These are phyloP conservation scores for Lagorchestes hirsutus DNA, from an alignment of 2,797 vertebrate species.

Conservation along the genomic window DNA sequence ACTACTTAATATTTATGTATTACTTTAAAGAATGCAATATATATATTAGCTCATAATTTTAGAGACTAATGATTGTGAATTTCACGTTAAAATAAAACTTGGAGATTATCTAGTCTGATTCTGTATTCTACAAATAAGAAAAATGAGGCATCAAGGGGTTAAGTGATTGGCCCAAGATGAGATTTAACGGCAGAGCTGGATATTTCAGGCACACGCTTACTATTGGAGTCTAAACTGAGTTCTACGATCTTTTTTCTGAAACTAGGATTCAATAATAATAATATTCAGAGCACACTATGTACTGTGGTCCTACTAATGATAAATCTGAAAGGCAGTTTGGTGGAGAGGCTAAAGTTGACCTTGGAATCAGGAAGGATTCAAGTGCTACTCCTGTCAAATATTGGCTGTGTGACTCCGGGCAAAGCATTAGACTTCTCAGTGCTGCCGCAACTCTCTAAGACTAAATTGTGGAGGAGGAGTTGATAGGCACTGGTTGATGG, in stretches of 20 bases:
- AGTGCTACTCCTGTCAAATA: neutral
- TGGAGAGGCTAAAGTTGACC: neutral
- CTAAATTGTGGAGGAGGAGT: neutral
- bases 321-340: neutral
- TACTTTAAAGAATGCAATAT: neutral
- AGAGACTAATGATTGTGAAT: neutral
- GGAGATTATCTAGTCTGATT: neutral
- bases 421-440: neutral
- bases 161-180: neutral
- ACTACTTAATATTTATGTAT: neutral
- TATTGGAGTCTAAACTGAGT: neutral
- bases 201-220: neutral
- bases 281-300: neutral
- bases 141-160: neutral
- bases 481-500: neutral
- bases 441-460: neutral
- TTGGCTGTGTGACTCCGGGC: neutral
- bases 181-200: neutral
- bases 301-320: neutral
- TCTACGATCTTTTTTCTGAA: neutral
- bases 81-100: neutral
- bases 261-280: neutral
- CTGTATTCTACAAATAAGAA: neutral
- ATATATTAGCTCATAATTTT: neutral
- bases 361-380: neutral